phyloP scores from a whole-genome alignment of 2,888 invertebrate genomes.

The Halictus quadricinctus region DNA sequence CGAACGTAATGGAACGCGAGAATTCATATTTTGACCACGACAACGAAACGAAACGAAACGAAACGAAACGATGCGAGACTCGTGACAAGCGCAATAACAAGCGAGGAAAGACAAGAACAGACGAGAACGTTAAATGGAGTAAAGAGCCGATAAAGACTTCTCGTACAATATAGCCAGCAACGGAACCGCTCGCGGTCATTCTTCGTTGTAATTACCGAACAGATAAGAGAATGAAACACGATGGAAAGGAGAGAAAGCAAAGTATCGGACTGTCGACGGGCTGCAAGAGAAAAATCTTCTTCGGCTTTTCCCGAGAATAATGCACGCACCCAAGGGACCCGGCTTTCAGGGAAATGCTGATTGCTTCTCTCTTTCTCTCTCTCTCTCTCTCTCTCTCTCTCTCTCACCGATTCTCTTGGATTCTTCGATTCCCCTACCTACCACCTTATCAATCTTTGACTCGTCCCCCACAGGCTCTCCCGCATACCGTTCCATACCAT shows the following conservation, averaged over 20 bases:
- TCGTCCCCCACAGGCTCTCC: slow-evolving; percentile 32
- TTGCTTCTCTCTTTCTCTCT: slow-evolving; percentile 68
- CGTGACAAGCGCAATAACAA: too few species aligned
- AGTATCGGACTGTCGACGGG: slow-evolving; percentile 49
- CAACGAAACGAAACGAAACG: not conserved
- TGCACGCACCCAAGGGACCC: slow-evolving; percentile 70
- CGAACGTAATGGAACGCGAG: not conserved
- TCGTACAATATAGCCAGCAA: slow-evolving; percentile 69
- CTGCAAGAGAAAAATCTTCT: slow-evolving; percentile 65
- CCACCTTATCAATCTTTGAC: slow-evolving; percentile 64
- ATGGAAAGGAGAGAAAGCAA: slow-evolving; percentile 44
- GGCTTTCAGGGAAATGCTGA: slow-evolving; percentile 79
- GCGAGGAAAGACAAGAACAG: too few species aligned
- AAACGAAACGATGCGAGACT: not conserved
- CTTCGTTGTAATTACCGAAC: slow-evolving; percentile 73
- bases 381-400: not conserved
- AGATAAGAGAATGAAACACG: slow-evolving; percentile 62
- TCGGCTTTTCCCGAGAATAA: slow-evolving; percentile 70
- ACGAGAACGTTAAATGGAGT: not conserved
- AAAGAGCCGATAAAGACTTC: slow-evolving; percentile 77
- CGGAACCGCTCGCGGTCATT: slow-evolving; percentile 70
- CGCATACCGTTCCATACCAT: slow-evolving; percentile 10
- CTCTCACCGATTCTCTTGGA: slow-evolving; percentile 58
- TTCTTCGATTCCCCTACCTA: slow-evolving; percentile 23
- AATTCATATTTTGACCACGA: not conserved